Evolutionary conservation across 2,888 invertebrate species (phyloP), one percentile per base, ranked within the genome.

Genomic region (Caenorhabditis sp.): DNA sequence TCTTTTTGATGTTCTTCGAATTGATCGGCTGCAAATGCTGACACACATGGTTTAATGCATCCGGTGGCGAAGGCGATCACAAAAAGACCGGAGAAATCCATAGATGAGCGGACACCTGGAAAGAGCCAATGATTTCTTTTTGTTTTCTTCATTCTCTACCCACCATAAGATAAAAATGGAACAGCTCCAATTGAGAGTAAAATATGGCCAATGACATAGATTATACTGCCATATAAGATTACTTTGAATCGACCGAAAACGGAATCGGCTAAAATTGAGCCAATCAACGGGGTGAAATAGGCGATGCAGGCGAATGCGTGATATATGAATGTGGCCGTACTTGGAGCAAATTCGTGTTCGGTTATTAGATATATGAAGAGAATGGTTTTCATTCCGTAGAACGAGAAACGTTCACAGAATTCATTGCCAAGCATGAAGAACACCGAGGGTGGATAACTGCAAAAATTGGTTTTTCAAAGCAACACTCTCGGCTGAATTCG

Each of bases 361-460:
- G 67, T 78, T 61, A 82, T 85, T 65, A 87, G 67, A 70, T 87
- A 88, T 20, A 88, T 76, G 43, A 79, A 83, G 12, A 88, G 77
- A 27, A 88, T 80, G 8, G 87, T 84, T 17, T 86, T 83, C 87
- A 88, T 87, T 20, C 87, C 87, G 62, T 87, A 87, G 72, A 85
- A 88, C 57, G 85, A 84, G 80, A 87, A 87, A 12, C 87, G 77
- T 89, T 97, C 97, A 90, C 97, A 97, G 89, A 97, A 96, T 89
- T 97, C 97, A 92, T 95, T 97, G 89, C 93, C 92, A 79, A 97
- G 91, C 86, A 97, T 96, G 90, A 95, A 96, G 85, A 93, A 93
- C 20, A 97, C 93, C 27, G 76, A 70, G 25, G 74, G 71, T 12
- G 82, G 82, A 63, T 80, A 82, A 14, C 80, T 81, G 66, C 56